Percentiles rank a stretch among this genome's conserved stretches.
Evolutionary conservation across 2,797 vertebrate species (phyloP).

Genomic region (Chaetophractus vellerosus): DNA sequence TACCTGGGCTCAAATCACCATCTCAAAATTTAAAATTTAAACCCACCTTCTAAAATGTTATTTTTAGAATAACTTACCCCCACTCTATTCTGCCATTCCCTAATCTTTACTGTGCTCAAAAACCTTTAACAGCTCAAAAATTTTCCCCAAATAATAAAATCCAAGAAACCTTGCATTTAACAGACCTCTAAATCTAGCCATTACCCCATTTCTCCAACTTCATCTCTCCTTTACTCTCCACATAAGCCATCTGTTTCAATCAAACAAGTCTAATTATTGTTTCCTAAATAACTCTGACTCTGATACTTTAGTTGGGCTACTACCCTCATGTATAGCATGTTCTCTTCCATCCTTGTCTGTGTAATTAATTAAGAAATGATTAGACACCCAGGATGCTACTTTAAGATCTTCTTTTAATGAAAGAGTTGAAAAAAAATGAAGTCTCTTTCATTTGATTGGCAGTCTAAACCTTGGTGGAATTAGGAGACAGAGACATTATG

Average conservation of each 20-base stretch:
- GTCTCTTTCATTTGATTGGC: constrained; percentile 12
- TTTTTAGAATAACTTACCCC: neutral
- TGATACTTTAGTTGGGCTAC: neutral
- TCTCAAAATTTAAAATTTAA: constrained; percentile 10
- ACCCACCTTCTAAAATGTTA: neutral
- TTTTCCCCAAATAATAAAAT: neutral
- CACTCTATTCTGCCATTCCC: neutral
- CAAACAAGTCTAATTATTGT: neutral
- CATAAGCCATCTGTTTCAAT: neutral
- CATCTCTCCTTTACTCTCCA: neutral
- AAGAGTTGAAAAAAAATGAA: constrained; percentile 18
- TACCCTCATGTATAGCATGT: neutral
- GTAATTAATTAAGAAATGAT: constrained; percentile 47
- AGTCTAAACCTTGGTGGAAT: neutral
- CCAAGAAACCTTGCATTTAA: neutral
- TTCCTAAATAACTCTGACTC: neutral
- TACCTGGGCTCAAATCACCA: neutral
- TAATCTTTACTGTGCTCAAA: constrained; percentile 11
- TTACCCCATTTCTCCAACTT: neutral
- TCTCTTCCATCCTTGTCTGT: neutral
- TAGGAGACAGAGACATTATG: neutral
- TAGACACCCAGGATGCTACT: neutral
- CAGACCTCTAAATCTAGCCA: neutral
- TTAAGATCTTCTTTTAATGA: neutral
- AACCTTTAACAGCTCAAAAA: neutral